phyloP scores from a whole-genome alignment of 1,140 invertebrate genomes.

The Zaprionus africanus region DNA sequence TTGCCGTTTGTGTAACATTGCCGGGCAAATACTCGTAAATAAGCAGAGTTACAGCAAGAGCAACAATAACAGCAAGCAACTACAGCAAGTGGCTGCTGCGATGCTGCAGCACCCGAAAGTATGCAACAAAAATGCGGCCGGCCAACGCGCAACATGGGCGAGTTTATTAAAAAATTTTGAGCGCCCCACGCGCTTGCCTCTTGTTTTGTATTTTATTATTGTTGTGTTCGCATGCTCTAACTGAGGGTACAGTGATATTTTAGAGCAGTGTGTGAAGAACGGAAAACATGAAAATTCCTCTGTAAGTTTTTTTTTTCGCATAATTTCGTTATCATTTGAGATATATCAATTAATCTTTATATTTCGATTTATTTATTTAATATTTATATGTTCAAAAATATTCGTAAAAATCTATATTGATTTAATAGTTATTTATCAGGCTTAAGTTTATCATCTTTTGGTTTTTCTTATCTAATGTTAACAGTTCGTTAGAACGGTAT shows the following conservation, averaged over 20 bases:
- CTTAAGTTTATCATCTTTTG: no score
- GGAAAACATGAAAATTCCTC: not conserved
- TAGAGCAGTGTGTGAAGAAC: constrained; percentile 24
- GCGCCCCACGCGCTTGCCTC: constrained; percentile 32
- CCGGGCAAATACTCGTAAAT: constrained; percentile 75
- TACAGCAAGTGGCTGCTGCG: constrained; percentile 20
- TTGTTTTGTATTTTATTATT: constrained; percentile 64
- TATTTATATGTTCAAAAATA: no score
- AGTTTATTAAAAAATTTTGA: constrained; percentile 78
- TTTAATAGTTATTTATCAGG: no score
- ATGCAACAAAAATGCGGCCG: constrained; percentile 55
- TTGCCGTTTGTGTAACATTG: constrained; percentile 69
- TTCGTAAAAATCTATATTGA: no score
- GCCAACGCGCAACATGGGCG: constrained; percentile 43
- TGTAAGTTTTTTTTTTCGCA: not conserved
- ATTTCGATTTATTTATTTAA: no score
- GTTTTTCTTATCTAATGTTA: no score
- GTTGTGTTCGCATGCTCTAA: constrained; percentile 39
- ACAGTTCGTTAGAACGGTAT: not conserved
- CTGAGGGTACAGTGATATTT: not conserved
- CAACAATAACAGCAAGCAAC: constrained; percentile 21
- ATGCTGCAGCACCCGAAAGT: constrained; percentile 56
- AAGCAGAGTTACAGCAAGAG: constrained; percentile 51
- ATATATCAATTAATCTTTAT: not conserved
- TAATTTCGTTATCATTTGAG: not conserved